These are phyloP conservation scores for Perizoma affinitatum DNA, from an alignment of 2,888 invertebrate genomes.

Conservation along the genomic window DNA sequence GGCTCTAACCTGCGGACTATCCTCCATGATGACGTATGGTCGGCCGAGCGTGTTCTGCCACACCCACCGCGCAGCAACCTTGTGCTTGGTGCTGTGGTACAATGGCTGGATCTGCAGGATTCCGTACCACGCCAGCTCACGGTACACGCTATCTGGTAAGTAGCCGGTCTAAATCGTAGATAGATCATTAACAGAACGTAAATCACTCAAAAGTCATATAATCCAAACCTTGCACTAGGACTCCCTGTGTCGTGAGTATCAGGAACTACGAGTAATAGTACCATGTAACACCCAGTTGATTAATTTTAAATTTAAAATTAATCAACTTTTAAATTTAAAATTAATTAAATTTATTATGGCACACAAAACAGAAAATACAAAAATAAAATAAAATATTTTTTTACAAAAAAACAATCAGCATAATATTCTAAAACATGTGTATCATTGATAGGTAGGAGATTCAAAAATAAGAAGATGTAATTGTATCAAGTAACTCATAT, in stretches of 20 bases:
- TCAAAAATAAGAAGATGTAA: too few species aligned
- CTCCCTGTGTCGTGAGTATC: too few species aligned
- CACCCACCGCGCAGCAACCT: constrained; percentile 25
- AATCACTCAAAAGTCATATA: too few species aligned
- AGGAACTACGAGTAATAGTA: not conserved
- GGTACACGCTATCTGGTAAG: constrained; percentile 30
- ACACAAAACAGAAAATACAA: not conserved
- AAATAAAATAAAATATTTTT: too few species aligned
- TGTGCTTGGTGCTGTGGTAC: constrained; percentile 25
- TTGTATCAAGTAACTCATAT: too few species aligned
- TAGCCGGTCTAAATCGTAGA: constrained; percentile 18
- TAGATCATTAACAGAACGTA: too few species aligned
- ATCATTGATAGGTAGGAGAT: too few species aligned
- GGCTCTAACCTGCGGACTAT: constrained; percentile 16
- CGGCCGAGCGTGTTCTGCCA: constrained; percentile 30
- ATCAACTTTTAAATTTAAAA: too few species aligned
- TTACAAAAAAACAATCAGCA: too few species aligned
- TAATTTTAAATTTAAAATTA: too few species aligned
- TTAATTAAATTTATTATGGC: not conserved
- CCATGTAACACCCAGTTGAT: not conserved
- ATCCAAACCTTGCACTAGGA: too few species aligned
- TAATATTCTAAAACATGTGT: too few species aligned
- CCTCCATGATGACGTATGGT: constrained; percentile 26
- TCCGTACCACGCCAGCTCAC: constrained; percentile 30
- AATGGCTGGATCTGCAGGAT: constrained; percentile 31